Conservation (phyloP, 1,140 invertebrate species). For the Neotoxoptera formosana region DNA sequence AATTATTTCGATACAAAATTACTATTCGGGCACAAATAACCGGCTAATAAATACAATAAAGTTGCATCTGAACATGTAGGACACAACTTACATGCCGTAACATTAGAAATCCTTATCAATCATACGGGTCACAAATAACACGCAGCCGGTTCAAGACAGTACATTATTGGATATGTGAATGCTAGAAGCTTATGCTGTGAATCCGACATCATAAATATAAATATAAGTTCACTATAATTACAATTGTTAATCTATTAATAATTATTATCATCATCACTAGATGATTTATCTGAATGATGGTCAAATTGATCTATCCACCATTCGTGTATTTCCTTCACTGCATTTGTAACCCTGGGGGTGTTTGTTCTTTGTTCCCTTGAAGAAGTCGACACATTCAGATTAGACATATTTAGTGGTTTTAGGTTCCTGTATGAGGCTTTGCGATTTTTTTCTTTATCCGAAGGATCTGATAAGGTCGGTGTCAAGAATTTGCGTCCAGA, state of each 20-base stretch:
- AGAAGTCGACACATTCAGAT: slow-evolving; percentile 40
- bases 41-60: too few relatives aligned
- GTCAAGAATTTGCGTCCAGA: slow-evolving; percentile 85
- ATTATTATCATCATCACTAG: slow-evolving; percentile 54
- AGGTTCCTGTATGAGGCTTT: slow-evolving; percentile 33
- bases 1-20: too few relatives aligned
- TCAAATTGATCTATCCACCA: slow-evolving; percentile 57
- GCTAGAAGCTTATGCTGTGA: background rate
- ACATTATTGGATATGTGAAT: background rate
- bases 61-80: too few relatives aligned
- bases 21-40: too few relatives aligned
- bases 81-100: too few relatives aligned
- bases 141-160: too few relatives aligned
- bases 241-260: slow-evolving; percentile 30
- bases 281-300: slow-evolving; percentile 47
- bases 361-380: slow-evolving; percentile 42
- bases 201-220: background rate
- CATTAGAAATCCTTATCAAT: too few relatives aligned
- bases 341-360: slow-evolving; percentile 25
- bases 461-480: slow-evolving; percentile 86
- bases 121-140: too few relatives aligned
- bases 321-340: slow-evolving; percentile 58
- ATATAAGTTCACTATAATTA: background rate
- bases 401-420: slow-evolving; percentile 42
- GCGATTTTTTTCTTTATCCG: slow-evolving; percentile 63